phyloP scores from a whole-genome alignment of 2,797 vertebrate species.

The Geotrypetes seraphini region DNA sequence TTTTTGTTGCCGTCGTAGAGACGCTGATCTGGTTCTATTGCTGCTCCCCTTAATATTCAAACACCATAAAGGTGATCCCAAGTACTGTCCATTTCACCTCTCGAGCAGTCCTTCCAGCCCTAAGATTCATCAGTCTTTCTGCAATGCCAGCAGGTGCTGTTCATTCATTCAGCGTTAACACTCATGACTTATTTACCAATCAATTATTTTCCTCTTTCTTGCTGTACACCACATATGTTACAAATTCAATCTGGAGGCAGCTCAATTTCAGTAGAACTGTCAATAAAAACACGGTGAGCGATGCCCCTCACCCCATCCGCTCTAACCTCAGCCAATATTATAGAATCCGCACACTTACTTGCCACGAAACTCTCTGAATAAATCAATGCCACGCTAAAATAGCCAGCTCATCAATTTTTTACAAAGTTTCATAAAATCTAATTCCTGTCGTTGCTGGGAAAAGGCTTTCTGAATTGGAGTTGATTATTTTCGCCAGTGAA shows the following conservation, averaged over 20 bases:
- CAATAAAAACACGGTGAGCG: slow-evolving; percentile 49
- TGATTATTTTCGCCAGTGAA: slow-evolving; percentile 4
- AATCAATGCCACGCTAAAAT: slow-evolving; percentile 73
- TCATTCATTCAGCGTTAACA: slow-evolving; percentile 29
- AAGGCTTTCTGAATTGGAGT: slow-evolving; percentile 41
- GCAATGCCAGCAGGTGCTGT: slow-evolving; percentile 12
- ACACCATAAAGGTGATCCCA: too few relatives aligned
- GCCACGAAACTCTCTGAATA: slow-evolving; percentile 75
- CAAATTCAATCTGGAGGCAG: slow-evolving; percentile 50
- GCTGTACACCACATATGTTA: too few relatives aligned
- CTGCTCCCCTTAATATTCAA: too few relatives aligned
- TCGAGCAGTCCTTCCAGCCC: too few relatives aligned
- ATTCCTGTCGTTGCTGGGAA: slow-evolving; percentile 45
- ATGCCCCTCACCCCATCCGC: slow-evolving; percentile 42
- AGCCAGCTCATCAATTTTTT: slow-evolving; percentile 50
- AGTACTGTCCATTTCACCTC: too few relatives aligned
- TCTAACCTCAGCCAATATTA: slow-evolving; percentile 53
- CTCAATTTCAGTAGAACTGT: slow-evolving; percentile 49
- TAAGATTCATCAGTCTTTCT: slow-evolving; percentile 4
- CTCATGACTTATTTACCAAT: slow-evolving; percentile 62
- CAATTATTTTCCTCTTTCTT: slow-evolving; percentile 35
- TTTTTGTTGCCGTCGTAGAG: too few relatives aligned
- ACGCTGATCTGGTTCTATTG: too few relatives aligned
- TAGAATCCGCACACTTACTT: slow-evolving; percentile 50
- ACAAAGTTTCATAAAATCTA: slow-evolving; percentile 47